Evolutionary conservation across 2,797 vertebrate genomes (phyloP).

Genomic region (Neoniphon sammara): DNA sequence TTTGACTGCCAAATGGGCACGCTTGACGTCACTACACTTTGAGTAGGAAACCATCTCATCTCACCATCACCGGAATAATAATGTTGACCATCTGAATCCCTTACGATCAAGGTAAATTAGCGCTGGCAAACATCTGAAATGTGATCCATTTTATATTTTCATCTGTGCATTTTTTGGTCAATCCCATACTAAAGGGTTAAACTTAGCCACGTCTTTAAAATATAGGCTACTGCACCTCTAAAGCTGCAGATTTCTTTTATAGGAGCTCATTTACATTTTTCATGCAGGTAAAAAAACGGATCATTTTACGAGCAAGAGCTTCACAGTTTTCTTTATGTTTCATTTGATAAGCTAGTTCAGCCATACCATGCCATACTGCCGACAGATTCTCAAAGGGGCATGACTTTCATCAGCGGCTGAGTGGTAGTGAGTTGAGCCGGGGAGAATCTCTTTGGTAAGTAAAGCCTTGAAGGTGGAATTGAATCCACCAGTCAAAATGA

Average conservation of each 20-base stretch:
- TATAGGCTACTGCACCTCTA: background rate
- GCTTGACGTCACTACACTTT: slow-evolving; percentile 63
- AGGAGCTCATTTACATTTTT: slow-evolving; percentile 29
- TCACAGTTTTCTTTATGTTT: slow-evolving; percentile 49
- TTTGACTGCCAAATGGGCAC: slow-evolving; percentile 57
- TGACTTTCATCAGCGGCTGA: slow-evolving; percentile 59
- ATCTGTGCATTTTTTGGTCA: background rate
- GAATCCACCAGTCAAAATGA: slow-evolving; percentile 54
- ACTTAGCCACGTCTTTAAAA: background rate
- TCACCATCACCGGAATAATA: slow-evolving; percentile 7
- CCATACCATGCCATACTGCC: background rate
- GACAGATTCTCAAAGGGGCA: slow-evolving; percentile 43
- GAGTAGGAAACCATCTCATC: slow-evolving; percentile 28
- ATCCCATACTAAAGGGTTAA: background rate
- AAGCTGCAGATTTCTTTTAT: slow-evolving; percentile 3
- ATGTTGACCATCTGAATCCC: background rate
- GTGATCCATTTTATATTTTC: background rate
- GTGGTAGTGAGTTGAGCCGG: slow-evolving; percentile 44
- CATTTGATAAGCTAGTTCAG: slow-evolving; percentile 42
- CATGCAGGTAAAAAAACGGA: slow-evolving; percentile 1
- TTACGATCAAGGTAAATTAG: background rate
- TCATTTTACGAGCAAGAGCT: slow-evolving; percentile 12
- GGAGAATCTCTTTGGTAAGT: slow-evolving; percentile 50
- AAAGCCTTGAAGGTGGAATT: slow-evolving; percentile 44
- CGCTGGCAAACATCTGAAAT: background rate